These are phyloP conservation scores for Pseudopleuronectes americanus DNA, from an alignment of 2,797 vertebrate genomes.

Conservation along the genomic window DNA sequence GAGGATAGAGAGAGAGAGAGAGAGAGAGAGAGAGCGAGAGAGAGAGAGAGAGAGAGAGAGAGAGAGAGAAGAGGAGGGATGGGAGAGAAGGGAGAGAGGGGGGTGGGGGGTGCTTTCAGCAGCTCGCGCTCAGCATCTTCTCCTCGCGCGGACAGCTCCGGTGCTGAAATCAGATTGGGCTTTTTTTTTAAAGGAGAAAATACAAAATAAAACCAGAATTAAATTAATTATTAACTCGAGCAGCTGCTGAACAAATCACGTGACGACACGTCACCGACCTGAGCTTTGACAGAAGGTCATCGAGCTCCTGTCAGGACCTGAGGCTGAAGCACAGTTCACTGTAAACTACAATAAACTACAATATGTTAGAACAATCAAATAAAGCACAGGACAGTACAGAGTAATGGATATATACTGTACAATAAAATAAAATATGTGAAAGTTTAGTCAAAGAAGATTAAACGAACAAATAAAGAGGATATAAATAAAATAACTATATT, in stretches of 20 bases:
- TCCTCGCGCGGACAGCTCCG: slow-evolving; percentile 68
- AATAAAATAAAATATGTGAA: too few species aligned
- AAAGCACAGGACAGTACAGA: too few species aligned
- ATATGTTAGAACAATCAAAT: too few species aligned
- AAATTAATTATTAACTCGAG: too few species aligned
- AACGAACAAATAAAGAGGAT: neutral
- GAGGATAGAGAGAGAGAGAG: slow-evolving; percentile 30
- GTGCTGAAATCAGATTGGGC: slow-evolving; percentile 54
- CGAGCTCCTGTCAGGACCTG: slow-evolving; percentile 49
- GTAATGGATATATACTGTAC: too few species aligned
- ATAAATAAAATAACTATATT: too few species aligned
- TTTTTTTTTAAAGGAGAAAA: too few species aligned
- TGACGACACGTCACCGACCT: slow-evolving; percentile 14
- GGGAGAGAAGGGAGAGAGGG: slow-evolving; percentile 21
- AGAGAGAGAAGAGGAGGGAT: too few species aligned
- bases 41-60: slow-evolving; percentile 20
- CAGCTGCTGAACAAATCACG: slow-evolving; percentile 48
- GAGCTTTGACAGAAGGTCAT: slow-evolving; percentile 64
- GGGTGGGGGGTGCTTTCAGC: slow-evolving; percentile 57
- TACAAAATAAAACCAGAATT: neutral
- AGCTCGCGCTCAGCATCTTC: slow-evolving; percentile 75
- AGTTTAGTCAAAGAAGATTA: neutral
- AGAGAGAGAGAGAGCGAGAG: slow-evolving; percentile 23
- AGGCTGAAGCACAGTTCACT: neutral
- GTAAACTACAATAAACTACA: too few species aligned